Evolutionary conservation across 2,797 vertebrate species (phyloP), one percentile per base, ranked within the genome.

Genomic region (Enoplosus armatus): DNA sequence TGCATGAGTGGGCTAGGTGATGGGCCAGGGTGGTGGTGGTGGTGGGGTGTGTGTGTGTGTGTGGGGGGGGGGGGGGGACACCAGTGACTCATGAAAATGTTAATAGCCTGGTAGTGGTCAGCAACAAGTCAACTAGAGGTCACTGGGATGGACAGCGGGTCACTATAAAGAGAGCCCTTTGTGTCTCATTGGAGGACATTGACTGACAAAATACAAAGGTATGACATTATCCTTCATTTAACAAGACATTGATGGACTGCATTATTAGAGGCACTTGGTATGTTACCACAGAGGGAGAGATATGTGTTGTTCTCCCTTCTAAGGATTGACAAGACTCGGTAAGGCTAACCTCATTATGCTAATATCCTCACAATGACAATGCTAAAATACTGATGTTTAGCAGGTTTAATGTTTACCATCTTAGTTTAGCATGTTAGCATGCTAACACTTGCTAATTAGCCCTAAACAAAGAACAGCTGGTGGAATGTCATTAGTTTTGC

Each of bases 1-100:
- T 75, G 93, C 94, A 95, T 95, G 94, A 94, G 80, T 90, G 92
- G 91, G 84, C 87, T 85, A 88, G 87, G 87, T 96, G 94, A 96
- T 91, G 91, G 79, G 83, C 53, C 62, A 15, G 54, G 59, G 63
- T 69, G 59, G 63, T 22, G 41, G 59, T 54, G 55, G 45, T 48
- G 58, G 47, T n/a, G 41, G 26, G 22, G 37, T 54, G 27, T 12
- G n/a, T 8, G 37, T n/a, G n/a, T n/a, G n/a, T n/a, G 47, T 22
- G 61, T 8, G 54, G 26, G 26, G 54, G 66, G 64, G 89, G 93
- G 92, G 93, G 91, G 92, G 85, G 80, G 79, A 92, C 91, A 87
- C 83, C 67, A 77, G 61, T 79, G 78, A 76, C 81, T 82, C 79
- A 88, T 72, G 73, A 86, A 90, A 93, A 95, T 91, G 91, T 92